phyloP scores from a whole-genome alignment of 2,113 vertebrate genomes.

The Azemiops feae region DNA sequence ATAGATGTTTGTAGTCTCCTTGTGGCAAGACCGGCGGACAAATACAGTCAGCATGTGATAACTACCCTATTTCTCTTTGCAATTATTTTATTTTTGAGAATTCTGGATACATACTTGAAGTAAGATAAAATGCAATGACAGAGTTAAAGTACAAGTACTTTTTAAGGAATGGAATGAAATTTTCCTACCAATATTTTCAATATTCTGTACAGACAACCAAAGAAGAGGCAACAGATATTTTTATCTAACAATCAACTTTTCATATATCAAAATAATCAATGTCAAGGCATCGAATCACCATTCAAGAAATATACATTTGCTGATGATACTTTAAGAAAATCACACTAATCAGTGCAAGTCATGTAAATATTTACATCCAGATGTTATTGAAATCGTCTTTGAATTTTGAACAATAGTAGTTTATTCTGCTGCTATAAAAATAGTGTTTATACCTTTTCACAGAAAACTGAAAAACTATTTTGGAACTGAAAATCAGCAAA shows the following conservation, averaged over 20 bases:
- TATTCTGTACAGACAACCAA: not conserved
- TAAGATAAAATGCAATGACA: not conserved
- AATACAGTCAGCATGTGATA: not conserved
- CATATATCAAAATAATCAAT: not conserved
- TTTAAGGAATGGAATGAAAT: not conserved
- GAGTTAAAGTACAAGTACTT: not conserved
- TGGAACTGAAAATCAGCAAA: no score
- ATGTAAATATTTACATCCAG: not conserved
- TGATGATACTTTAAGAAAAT: not conserved
- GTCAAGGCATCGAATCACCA: not conserved
- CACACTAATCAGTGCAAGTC: not conserved
- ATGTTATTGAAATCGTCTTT: not conserved
- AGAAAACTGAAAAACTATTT: no score
- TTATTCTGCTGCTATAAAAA: not conserved
- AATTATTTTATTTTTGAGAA: not conserved
- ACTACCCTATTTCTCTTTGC: not conserved
- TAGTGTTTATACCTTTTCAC: not conserved
- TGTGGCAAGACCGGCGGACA: no score
- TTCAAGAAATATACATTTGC: not conserved
- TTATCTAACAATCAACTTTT: not conserved
- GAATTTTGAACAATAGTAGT: not conserved
- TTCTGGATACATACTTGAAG: not conserved
- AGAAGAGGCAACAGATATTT: not conserved
- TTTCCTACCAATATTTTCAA: not conserved
- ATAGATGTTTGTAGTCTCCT: rapidly evolving